Percentiles rank a stretch among this genome's conserved stretches.
Conservation (phyloP, 23 tunicate species). For the Clavelina lepadiformis region DNA sequence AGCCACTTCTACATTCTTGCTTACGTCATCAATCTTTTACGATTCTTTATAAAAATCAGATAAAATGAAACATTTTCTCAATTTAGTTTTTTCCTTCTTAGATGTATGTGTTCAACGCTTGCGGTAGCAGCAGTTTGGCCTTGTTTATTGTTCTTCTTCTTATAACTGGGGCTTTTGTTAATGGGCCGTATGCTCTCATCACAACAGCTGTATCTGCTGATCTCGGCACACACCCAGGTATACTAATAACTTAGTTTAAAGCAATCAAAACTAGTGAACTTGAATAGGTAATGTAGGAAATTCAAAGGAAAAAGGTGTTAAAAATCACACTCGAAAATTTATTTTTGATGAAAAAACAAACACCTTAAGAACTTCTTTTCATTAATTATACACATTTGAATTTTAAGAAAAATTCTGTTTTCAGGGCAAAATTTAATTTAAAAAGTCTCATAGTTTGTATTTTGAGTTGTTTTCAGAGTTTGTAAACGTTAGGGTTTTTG, state of each 20-base stretch:
- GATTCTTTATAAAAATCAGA: no score
- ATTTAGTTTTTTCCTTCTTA: conserved; percentile 19
- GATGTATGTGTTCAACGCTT: conserved; percentile 78
- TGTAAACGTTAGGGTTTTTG: no score
- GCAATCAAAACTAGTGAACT: background rate
- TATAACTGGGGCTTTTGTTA: conserved; percentile 84
- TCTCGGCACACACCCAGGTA: conserved; percentile 86
- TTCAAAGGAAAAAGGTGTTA: background rate
- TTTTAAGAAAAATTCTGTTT: no score
- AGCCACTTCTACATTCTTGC: no score
- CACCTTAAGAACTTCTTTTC: background rate
- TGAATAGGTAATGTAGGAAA: background rate
- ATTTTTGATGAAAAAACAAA: background rate
- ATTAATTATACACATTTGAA: no score
- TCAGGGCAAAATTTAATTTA: no score
- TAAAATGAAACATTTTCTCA: no score
- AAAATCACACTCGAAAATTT: background rate
- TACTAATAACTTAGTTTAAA: background rate
- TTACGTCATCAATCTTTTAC: no score
- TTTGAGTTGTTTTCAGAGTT: no score
- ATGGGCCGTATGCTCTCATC: conserved; percentile 92
- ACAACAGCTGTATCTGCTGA: conserved; percentile 97
- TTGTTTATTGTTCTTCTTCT: conserved; percentile 52
- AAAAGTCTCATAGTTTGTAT: no score
- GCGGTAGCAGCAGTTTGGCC: conserved; percentile 48